A percentile compares a stretch with the other conserved stretches of the same genome.
Evolutionary conservation across 2,113 vertebrate genomes (phyloP).

Genomic region (Rhea americana): DNA sequence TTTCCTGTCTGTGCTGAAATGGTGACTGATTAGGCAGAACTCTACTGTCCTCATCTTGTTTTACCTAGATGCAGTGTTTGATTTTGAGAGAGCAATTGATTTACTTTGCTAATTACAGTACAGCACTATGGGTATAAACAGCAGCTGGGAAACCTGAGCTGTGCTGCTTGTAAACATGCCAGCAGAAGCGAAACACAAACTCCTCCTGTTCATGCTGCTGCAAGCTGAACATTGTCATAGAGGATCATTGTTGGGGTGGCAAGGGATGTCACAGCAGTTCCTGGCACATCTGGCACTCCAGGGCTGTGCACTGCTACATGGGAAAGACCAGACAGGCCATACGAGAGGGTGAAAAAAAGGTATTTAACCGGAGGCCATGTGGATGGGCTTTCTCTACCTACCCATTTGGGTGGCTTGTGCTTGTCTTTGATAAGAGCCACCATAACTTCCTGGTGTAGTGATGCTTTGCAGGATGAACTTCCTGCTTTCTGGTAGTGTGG

Average conservation of each 20-base stretch:
- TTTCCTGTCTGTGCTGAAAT: background rate
- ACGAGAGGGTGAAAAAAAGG: background rate
- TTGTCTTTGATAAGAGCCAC: background rate
- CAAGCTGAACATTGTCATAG: accelerated
- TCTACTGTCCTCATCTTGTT: background rate
- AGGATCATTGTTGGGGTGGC: background rate
- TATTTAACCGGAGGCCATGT: accelerated
- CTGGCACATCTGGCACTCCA: background rate
- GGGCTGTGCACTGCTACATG: background rate
- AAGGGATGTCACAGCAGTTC: background rate
- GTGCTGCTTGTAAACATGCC: background rate
- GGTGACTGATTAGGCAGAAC: background rate
- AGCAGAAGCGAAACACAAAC: accelerated
- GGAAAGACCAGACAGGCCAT: accelerated
- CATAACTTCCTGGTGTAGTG: background rate
- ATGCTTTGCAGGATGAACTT: accelerated
- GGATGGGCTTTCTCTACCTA: background rate
- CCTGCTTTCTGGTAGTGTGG: background rate
- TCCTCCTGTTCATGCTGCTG: background rate
- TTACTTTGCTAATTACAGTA: background rate
- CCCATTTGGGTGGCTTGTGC: background rate
- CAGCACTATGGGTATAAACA: background rate
- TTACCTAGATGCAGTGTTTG: accelerated
- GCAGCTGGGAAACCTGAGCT: background rate
- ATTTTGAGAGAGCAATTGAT: background rate